Percentiles rank a stretch among this genome's conserved stretches.
Conservation (phyloP, 2,113 vertebrate genomes). For the Macaca nemestrina region DNA sequence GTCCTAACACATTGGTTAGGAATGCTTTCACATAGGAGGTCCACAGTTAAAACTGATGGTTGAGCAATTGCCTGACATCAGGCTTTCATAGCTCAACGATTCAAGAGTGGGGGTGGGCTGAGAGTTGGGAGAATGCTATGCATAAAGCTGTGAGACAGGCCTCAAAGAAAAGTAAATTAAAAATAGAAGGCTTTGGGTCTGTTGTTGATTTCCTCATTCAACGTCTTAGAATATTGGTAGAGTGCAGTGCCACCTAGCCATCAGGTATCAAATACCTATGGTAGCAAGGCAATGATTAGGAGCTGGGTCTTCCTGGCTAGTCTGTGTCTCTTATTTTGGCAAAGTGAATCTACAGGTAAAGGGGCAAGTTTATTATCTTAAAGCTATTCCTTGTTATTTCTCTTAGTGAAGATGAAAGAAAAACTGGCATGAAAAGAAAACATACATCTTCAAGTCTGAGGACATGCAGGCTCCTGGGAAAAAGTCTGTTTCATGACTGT, state of each 20-base stretch:
- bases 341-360: neutral
- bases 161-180: neutral
- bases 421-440: neutral
- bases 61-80: neutral
- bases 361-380: neutral
- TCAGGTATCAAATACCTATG: neutral
- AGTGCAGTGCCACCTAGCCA: neutral
- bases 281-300: neutral
- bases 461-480: neutral
- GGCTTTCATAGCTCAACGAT: neutral
- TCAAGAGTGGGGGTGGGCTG: neutral
- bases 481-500: slow-evolving; percentile 25
- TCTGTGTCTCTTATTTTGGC: neutral
- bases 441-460: neutral
- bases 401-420: slow-evolving; percentile 23
- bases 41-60: neutral
- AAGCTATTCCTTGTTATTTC: neutral
- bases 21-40: neutral
- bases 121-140: neutral
- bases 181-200: neutral
- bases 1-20: neutral
- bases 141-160: neutral
- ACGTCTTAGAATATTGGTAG: neutral
- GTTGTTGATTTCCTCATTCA: neutral
- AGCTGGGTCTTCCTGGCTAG: neutral